Evolutionary conservation across 2,797 vertebrate genomes (phyloP).

Genomic region (Poecilia picta): DNA sequence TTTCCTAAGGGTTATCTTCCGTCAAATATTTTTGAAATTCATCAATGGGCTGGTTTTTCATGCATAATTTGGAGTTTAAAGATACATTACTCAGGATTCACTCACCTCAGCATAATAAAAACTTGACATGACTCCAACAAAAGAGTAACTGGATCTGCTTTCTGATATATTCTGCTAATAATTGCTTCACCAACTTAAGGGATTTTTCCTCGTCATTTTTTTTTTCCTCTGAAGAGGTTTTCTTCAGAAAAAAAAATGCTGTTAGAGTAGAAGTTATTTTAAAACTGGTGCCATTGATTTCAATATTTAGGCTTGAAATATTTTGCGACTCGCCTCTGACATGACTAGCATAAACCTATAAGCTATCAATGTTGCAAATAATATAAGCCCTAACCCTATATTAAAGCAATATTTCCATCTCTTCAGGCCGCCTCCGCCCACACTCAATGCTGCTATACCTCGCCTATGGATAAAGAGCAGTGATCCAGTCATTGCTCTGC

Average conservation of each 20-base stretch:
- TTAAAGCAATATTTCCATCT: slow-evolving; percentile 6
- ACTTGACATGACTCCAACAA: neutral
- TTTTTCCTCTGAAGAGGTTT: neutral
- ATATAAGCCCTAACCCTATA: neutral
- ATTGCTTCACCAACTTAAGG: no score
- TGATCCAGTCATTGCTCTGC: slow-evolving; percentile 56
- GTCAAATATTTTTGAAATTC: neutral
- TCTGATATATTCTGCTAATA: neutral
- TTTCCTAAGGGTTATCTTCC: neutral
- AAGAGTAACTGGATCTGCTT: neutral
- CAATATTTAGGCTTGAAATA: neutral
- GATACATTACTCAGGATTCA: neutral
- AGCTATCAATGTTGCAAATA: slow-evolving; percentile 2
- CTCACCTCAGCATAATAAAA: neutral
- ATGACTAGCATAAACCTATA: slow-evolving; percentile 17
- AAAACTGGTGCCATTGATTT: neutral
- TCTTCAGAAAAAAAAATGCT: neutral
- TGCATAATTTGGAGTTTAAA: no score
- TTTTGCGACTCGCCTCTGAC: neutral
- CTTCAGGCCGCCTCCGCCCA: neutral
- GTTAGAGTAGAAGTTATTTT: neutral
- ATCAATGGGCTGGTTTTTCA: neutral
- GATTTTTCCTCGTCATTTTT: neutral
- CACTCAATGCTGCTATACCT: slow-evolving; percentile 18
- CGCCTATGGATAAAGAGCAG: slow-evolving; percentile 45